Conservation (phyloP, 2,888 invertebrate species). For the Steromphala cineraria region DNA sequence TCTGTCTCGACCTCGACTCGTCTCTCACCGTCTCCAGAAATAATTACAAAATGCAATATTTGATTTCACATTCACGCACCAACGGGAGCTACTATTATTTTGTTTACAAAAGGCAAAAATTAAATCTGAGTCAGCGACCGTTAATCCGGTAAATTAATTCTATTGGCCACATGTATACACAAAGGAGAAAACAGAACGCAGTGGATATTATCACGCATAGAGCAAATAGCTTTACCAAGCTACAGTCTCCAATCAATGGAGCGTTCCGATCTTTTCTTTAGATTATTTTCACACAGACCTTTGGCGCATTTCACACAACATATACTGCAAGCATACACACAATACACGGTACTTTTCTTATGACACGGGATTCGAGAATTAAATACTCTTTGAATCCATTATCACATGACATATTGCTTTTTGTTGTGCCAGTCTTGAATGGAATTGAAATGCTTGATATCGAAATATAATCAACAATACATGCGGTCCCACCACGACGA, state of each 20-base stretch:
- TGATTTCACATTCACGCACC: constrained; percentile 25
- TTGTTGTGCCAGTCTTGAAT: not conserved
- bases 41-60: constrained; percentile 28
- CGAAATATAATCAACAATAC: not conserved
- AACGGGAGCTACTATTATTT: constrained; percentile 12
- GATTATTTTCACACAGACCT: not conserved
- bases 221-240: constrained; percentile 15
- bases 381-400: not conserved
- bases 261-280: not conserved
- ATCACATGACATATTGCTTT: not conserved
- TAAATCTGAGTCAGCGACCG: constrained; percentile 9
- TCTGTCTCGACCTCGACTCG: no score
- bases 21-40: not conserved
- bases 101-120: constrained; percentile 25
- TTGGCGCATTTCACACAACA: not conserved
- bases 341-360: not conserved
- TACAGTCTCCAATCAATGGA: not conserved
- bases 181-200: constrained; percentile 9
- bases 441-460: not conserved
- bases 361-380: not conserved
- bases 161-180: constrained; percentile 14
- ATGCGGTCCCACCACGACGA: not conserved
- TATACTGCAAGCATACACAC: not conserved
- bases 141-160: constrained; percentile 26
- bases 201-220: not conserved